A percentile compares a stretch with the other conserved stretches of the same genome.
phyloP scores from a whole-genome alignment of 1,140 invertebrate genomes.

The Holcopasites calliopsidis region DNA sequence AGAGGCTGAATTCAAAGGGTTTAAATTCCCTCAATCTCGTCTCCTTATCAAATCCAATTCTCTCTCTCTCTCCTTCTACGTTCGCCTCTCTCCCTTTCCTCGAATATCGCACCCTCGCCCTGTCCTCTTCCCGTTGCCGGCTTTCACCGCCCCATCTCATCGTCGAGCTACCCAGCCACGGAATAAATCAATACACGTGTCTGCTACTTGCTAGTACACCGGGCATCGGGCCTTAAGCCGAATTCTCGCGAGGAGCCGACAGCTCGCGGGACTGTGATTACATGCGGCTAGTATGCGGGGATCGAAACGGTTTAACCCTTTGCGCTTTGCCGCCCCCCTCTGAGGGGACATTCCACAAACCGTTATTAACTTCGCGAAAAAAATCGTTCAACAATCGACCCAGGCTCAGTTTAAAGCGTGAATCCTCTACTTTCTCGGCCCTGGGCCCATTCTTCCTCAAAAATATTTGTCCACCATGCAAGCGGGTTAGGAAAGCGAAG shows the following conservation, averaged over 20 bases:
- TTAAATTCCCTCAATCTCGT: conserved; percentile 49
- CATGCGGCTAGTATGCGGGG: background rate
- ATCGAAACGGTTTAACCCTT: background rate
- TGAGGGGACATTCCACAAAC: too few species aligned
- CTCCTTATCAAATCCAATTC: conserved; percentile 22
- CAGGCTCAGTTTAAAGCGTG: too few species aligned
- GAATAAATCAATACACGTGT: conserved; percentile 80
- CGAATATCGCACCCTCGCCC: conserved; percentile 26
- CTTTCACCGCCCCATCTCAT: conserved; percentile 45
- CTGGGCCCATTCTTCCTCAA: too few species aligned
- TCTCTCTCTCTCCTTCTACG: conserved; percentile 18
- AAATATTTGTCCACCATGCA: too few species aligned
- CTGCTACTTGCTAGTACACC: conserved; percentile 73
- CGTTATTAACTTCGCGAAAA: too few species aligned
- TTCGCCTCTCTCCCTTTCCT: conserved; percentile 4
- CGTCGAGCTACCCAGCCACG: conserved; percentile 62
- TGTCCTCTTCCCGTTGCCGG: background rate
- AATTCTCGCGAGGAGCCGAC: conserved; percentile 35
- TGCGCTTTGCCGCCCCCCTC: too few species aligned
- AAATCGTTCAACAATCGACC: too few species aligned
- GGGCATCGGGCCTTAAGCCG: conserved; percentile 66
- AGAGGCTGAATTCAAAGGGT: background rate
- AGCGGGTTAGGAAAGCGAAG: too few species aligned
- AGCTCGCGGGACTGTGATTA: background rate
- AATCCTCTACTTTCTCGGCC: too few species aligned